Evolutionary conservation across 2,888 invertebrate species (phyloP).

Genomic region (Tricholauxania praeusta): DNA sequence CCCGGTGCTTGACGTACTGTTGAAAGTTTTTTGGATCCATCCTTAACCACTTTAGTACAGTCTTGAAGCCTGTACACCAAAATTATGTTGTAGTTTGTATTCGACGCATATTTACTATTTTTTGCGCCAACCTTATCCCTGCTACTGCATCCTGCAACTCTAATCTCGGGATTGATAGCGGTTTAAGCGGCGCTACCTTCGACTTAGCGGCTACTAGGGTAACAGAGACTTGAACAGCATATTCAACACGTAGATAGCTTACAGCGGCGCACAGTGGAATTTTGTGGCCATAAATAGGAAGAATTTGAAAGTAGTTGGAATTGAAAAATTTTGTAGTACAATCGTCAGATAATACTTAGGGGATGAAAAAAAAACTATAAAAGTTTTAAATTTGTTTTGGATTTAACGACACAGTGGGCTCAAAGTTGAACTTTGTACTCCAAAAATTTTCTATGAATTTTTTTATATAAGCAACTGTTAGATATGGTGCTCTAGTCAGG

Average conservation of each 20-base stretch:
- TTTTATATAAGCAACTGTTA: too few relatives aligned
- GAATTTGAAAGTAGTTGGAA: too few relatives aligned
- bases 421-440: too few relatives aligned
- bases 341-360: too few relatives aligned
- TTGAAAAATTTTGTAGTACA: too few relatives aligned
- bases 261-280: slow-evolving; percentile 32
- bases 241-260: slow-evolving; percentile 24
- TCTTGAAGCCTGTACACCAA: slow-evolving; percentile 38
- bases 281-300: too few relatives aligned
- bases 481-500: too few relatives aligned
- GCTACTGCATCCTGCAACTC: slow-evolving; percentile 42
- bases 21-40: slow-evolving; percentile 41
- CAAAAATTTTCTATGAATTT: too few relatives aligned
- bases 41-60: slow-evolving; percentile 38
- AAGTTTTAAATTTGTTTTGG: too few relatives aligned
- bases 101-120: slow-evolving; percentile 15
- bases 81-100: slow-evolving; percentile 16
- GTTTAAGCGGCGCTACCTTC: slow-evolving; percentile 42
- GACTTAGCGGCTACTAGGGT: slow-evolving; percentile 29
- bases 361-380: too few relatives aligned
- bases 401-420: too few relatives aligned
- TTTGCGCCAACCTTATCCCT: slow-evolving; percentile 30
- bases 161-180: slow-evolving; percentile 41
- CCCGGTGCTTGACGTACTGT: slow-evolving; percentile 40
- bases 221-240: not conserved